Evolutionary conservation across 1,140 invertebrate species (phyloP), one percentile per base, ranked within the genome.

Genomic region (Onthophagus taurus): DNA sequence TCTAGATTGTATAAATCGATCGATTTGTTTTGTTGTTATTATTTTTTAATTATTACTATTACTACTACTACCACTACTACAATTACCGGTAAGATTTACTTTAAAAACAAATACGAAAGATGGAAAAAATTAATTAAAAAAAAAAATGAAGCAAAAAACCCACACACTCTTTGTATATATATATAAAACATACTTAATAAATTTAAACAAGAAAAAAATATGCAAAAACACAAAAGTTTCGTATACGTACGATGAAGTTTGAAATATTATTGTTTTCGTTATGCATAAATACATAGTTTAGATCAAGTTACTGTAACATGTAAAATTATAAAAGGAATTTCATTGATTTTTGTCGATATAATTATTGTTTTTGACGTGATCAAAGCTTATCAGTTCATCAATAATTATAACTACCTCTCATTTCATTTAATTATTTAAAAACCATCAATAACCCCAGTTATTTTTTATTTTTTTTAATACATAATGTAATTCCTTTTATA

Each of bases 231-330:
- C 31, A 44, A 9, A 23, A 17, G 31, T 48, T 57, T 62, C 50
- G 60, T 62, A 62, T 62, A 62, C 60, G 60, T 60, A 60, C 50
- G 51, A 62, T 60, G 57, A 60, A 58, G 58, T 62, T 62, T 58
- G 45, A 60, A 55, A 59, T 54, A 59, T 58, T 56, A 54, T 52
- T 52, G 54, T 59, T 59, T 61, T 58, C 52, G 57, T 61, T 61
- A 42, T 47, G 53, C 20, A 47, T 46, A 18, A 36, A 38, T 44
- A 47, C 31, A 48, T 42, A 45, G 38, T 23, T 47, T 42, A 48
- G 44, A 42, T 47, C 37, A 17, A 45, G 34, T 47, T 51, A 21
- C 41, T 26, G 30, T 31, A 19, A 21, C 13, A 14, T 33, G 17
- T 12, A 20, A 33, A n/a, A 16, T 5, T 20, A 43, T 29, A 16